These are phyloP conservation scores for Stictocephala bisonia DNA, from an alignment of 2,888 invertebrate genomes.

Conservation along the genomic window DNA sequence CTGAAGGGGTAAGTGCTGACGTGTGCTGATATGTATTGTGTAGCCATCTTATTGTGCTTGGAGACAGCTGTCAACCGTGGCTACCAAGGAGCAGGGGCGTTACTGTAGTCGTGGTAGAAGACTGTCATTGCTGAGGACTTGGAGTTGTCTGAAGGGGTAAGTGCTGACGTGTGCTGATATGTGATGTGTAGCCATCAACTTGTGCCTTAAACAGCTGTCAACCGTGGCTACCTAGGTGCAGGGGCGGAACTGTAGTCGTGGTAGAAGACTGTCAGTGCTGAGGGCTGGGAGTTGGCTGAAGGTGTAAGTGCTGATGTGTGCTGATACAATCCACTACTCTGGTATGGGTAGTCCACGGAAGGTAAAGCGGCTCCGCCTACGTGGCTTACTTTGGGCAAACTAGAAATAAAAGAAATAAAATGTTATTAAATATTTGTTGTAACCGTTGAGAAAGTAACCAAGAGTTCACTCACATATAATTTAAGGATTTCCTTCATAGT, in stretches of 20 bases:
- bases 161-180: background rate
- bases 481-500: too few relatives aligned
- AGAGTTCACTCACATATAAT: too few relatives aligned
- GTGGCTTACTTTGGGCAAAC: slow-evolving; percentile 20
- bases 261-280: slow-evolving; percentile 29
- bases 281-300: slow-evolving; percentile 15
- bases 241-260: slow-evolving; percentile 35
- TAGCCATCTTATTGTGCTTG: too few relatives aligned
- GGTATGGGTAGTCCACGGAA: slow-evolving; percentile 27
- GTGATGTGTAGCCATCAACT: background rate
- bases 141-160: too few relatives aligned
- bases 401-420: slow-evolving; percentile 11
- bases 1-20: too few relatives aligned
- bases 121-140: background rate
- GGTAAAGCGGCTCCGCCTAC: background rate
- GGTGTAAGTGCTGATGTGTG: too few relatives aligned
- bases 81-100: too few relatives aligned
- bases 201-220: background rate
- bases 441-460: too few relatives aligned
- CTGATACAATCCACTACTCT: slow-evolving; percentile 1
- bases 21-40: background rate
- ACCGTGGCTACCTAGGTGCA: slow-evolving; percentile 24
- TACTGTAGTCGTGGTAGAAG: slow-evolving; percentile 26
- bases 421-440: too few relatives aligned
- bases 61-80: too few relatives aligned